phyloP scores from a whole-genome alignment of 2,888 invertebrate species.

The Belgica antarctica region DNA sequence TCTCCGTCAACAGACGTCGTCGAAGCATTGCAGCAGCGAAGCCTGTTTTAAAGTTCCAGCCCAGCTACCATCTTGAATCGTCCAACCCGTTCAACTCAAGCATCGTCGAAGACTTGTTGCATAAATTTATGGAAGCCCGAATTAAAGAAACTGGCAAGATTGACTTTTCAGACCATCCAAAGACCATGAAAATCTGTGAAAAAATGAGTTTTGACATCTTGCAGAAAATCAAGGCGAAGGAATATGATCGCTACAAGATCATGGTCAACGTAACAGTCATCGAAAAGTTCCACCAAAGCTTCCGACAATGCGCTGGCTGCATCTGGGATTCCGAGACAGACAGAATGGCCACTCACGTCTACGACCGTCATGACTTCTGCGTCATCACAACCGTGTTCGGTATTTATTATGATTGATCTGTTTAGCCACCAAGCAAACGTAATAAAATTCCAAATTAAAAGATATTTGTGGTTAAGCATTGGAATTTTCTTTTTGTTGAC shows the following conservation, averaged over 20 bases:
- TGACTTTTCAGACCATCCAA: background rate
- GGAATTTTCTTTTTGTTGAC: background rate
- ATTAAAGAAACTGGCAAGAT: background rate
- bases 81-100: constrained; percentile 29
- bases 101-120: constrained; percentile 3
- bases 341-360: constrained; percentile 5
- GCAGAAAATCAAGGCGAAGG: background rate
- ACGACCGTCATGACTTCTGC: background rate
- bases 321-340: constrained; percentile 28
- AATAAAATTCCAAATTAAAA: background rate
- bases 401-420: constrained; percentile 30
- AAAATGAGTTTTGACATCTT: background rate
- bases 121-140: background rate
- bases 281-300: constrained; percentile 4
- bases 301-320: background rate
- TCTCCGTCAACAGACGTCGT: too few species aligned
- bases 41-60: background rate
- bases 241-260: constrained; percentile 29
- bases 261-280: background rate
- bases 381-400: constrained; percentile 15
- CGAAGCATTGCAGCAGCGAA: too few species aligned
- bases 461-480: background rate
- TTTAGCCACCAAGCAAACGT: background rate
- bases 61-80: constrained; percentile 25
- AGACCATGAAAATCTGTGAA: background rate